Evolutionary conservation across 2,113 vertebrate species (phyloP).

Genomic region (Perca flavescens): DNA sequence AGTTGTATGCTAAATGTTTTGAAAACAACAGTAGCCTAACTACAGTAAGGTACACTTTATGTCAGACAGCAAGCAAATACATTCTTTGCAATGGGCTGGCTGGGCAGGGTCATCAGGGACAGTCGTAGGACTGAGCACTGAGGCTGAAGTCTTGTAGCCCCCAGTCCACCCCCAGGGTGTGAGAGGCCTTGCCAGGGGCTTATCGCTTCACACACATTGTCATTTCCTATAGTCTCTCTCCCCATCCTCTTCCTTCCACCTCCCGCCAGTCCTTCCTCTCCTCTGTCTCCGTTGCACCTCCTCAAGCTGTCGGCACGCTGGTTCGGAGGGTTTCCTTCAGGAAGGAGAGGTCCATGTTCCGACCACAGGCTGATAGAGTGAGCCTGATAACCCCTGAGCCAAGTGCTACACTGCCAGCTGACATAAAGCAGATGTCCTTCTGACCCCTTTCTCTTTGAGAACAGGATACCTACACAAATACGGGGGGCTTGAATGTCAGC

Average conservation of each 20-base stretch:
- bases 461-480: slow-evolving; percentile 63
- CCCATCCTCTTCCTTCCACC: slow-evolving; percentile 42
- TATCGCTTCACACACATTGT: slow-evolving; percentile 77
- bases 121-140: slow-evolving; percentile 34
- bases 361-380: slow-evolving; percentile 73
- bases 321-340: slow-evolving; percentile 73
- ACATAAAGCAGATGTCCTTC: slow-evolving; percentile 82
- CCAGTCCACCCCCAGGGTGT: slow-evolving; percentile 59
- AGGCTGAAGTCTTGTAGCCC: slow-evolving; percentile 72
- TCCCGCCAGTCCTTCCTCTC: slow-evolving; percentile 24
- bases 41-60: neutral
- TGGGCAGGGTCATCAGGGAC: slow-evolving; percentile 57
- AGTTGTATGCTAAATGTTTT: neutral
- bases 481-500: slow-evolving; percentile 31
- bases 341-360: slow-evolving; percentile 76
- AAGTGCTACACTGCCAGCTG: slow-evolving; percentile 73
- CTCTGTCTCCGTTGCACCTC: slow-evolving; percentile 49
- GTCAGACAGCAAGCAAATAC: slow-evolving; percentile 19
- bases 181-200: slow-evolving; percentile 57
- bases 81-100: slow-evolving; percentile 20
- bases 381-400: slow-evolving; percentile 78
- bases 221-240: slow-evolving; percentile 62
- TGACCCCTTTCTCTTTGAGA: slow-evolving; percentile 75
- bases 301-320: slow-evolving; percentile 73
- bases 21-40: neutral